A percentile compares a stretch with the other conserved stretches of the same genome.
Conservation (phyloP, 2,113 vertebrate genomes). For the Hemiscyllium ocellatum region DNA sequence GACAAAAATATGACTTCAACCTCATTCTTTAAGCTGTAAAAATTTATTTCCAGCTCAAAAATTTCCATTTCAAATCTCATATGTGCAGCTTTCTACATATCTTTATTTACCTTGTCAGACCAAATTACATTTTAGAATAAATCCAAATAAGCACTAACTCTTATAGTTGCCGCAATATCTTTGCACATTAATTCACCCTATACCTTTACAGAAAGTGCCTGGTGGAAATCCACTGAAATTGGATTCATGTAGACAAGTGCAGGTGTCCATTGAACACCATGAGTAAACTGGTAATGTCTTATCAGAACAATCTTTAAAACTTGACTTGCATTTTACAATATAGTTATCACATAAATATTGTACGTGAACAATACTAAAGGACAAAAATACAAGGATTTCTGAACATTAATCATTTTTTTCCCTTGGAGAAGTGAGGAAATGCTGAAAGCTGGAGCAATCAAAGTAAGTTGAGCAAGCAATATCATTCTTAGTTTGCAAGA, state of each 20-base stretch:
- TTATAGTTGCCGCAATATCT: not conserved
- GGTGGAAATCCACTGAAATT: not conserved
- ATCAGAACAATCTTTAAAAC: not conserved
- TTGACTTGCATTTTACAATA: not conserved
- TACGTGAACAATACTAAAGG: not conserved
- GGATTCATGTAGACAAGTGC: not conserved
- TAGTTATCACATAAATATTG: not conserved
- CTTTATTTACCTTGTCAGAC: not conserved
- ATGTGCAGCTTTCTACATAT: not conserved
- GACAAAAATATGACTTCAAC: not conserved
- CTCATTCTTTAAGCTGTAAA: not conserved
- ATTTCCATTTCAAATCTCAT: not conserved
- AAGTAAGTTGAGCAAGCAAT: not conserved
- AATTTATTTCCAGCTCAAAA: not conserved
- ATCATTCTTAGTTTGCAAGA: not conserved
- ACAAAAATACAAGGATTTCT: not conserved
- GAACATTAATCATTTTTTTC: not conserved
- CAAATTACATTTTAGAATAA: not conserved
- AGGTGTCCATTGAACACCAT: not conserved
- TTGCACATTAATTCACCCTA: not conserved
- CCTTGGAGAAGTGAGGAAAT: not conserved
- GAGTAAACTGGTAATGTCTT: not conserved
- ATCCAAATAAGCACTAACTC: not conserved
- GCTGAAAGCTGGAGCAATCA: not conserved
- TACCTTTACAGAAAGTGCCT: not conserved